Evolutionary conservation across 2,113 vertebrate genomes (phyloP).

Genomic region (Melanostigma gelatinosum): DNA sequence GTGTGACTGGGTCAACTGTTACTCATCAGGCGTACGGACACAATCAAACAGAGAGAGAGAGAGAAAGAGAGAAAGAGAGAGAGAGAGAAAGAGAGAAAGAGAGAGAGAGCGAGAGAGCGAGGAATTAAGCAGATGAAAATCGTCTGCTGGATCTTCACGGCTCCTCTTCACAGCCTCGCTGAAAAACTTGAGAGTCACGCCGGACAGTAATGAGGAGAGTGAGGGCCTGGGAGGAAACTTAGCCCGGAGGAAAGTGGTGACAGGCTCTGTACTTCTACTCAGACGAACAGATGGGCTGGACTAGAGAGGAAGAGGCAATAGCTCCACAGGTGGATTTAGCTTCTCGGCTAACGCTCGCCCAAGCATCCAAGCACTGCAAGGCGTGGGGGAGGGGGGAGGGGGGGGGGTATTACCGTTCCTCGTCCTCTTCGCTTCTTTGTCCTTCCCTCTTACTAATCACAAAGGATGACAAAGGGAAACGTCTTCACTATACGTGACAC

Average conservation of each 20-base stretch:
- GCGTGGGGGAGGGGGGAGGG: neutral
- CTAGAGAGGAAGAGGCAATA: constrained; percentile 42
- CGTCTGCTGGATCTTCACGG: constrained; percentile 66
- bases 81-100: neutral
- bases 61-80: neutral
- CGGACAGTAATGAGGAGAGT: constrained; percentile 41
- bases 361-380: constrained; percentile 34
- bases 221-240: constrained; percentile 42
- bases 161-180: constrained; percentile 60
- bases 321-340: constrained; percentile 64
- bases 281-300: constrained; percentile 67
- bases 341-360: constrained; percentile 53
- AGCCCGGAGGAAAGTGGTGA: constrained; percentile 44
- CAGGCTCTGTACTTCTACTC: constrained; percentile 57
- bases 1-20: constrained; percentile 75
- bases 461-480: constrained; percentile 47
- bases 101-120: neutral
- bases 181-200: constrained; percentile 47
- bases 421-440: constrained; percentile 56
- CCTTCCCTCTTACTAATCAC: constrained; percentile 63
- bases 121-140: constrained; percentile 72
- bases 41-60: constrained; percentile 54
- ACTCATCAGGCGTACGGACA: constrained; percentile 74
- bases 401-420: constrained; percentile 52
- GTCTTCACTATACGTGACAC: constrained; percentile 31